Conservation (phyloP, 2,797 vertebrate genomes). For the Chelon auratus region DNA sequence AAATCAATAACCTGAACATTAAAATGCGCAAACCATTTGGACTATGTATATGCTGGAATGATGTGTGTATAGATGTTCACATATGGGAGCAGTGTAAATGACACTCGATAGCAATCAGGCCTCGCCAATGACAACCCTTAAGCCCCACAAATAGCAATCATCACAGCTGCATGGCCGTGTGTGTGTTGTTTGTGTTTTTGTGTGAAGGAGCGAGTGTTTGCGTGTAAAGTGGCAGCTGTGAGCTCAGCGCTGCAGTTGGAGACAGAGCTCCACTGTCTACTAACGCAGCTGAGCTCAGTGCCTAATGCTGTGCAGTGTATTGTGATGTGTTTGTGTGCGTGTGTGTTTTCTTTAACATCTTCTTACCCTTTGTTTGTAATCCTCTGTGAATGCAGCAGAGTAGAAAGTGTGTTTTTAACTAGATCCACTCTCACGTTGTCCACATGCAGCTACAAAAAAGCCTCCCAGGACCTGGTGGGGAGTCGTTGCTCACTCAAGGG, state of each 20-base stretch:
- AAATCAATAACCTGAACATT: not conserved
- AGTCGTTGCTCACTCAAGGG: conserved; percentile 35
- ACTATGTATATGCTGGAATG: not conserved
- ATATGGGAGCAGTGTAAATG: conserved; percentile 5
- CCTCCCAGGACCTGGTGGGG: conserved; percentile 1
- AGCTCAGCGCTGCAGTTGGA: conserved; percentile 48
- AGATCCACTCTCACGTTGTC: conserved; percentile 7
- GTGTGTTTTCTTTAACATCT: conserved; percentile 3
- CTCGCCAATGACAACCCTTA: conserved; percentile 25
- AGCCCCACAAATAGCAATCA: conserved; percentile 29
- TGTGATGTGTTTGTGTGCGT: not conserved
- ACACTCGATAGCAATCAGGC: conserved; percentile 13
- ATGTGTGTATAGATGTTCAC: conserved; percentile 16
- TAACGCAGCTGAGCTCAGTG: conserved; percentile 61
- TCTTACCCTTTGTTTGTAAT: conserved; percentile 17
- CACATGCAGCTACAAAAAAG: not conserved
- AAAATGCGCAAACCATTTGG: conserved; percentile 3
- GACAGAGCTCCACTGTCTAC: conserved; percentile 37
- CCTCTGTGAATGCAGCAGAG: conserved; percentile 27
- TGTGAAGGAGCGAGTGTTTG: not conserved
- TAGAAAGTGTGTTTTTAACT: conserved; percentile 17
- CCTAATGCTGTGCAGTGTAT: conserved; percentile 9
- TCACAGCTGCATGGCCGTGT: conserved; percentile 22
- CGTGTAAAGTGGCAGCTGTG: conserved; percentile 58
- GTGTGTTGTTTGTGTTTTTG: conserved; percentile 10